These are phyloP conservation scores for Smutsia temminckii DNA, from an alignment of 2,797 vertebrate genomes.

Conservation along the genomic window DNA sequence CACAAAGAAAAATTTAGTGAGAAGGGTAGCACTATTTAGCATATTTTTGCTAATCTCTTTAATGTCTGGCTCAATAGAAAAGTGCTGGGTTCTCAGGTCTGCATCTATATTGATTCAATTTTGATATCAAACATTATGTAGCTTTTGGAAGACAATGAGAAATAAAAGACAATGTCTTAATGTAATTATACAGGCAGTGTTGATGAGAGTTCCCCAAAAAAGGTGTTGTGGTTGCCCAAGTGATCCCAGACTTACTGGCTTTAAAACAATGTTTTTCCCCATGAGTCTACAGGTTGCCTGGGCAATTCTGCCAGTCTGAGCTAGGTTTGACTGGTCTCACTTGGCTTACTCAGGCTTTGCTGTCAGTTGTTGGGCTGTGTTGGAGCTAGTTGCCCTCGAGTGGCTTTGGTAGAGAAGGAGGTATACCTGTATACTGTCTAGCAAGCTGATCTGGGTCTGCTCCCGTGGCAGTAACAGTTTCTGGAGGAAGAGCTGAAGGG, in stretches of 20 bases:
- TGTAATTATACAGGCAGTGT: background rate
- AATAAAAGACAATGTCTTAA: background rate
- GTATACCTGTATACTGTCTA: background rate
- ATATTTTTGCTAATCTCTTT: background rate
- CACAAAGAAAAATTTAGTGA: background rate
- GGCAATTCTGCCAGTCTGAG: background rate
- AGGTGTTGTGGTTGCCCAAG: background rate
- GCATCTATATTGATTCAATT: background rate
- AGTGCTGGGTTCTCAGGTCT: background rate
- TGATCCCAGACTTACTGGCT: background rate
- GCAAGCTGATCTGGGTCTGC: background rate
- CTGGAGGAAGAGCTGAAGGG: background rate
- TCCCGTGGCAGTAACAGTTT: background rate
- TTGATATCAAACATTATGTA: background rate
- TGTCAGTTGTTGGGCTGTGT: accelerated
- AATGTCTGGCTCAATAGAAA: background rate
- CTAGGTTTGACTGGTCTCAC: background rate
- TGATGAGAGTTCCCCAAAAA: background rate
- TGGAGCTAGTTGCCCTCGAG: background rate
- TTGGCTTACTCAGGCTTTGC: background rate
- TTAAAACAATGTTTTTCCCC: background rate
- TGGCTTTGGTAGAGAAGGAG: background rate
- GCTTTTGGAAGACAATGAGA: background rate
- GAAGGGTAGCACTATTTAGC: background rate
- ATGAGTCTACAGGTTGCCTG: background rate